Evolutionary conservation across 1,140 invertebrate species (phyloP).

Genomic region (Orius laevigatus): DNA sequence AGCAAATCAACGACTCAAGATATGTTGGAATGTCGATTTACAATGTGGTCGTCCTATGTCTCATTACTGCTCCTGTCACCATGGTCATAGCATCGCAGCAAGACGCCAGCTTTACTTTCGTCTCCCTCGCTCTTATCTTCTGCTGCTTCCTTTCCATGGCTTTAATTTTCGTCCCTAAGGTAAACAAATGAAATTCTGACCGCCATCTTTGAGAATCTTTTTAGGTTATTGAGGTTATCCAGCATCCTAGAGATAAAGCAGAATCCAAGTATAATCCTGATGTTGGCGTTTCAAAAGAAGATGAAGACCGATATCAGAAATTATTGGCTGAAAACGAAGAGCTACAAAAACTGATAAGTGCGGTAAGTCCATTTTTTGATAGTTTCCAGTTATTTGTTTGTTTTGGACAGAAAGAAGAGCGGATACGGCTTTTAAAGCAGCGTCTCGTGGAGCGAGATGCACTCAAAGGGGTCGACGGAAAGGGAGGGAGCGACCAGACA

Average conservation of each 20-base stretch:
- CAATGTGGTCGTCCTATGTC: constrained; percentile 93
- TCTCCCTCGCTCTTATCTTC: constrained; percentile 86
- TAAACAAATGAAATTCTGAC: constrained; percentile 27
- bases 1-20: constrained; percentile 85
- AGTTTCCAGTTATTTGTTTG: constrained; percentile 2
- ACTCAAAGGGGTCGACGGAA: constrained; percentile 24
- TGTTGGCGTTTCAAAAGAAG: constrained; percentile 77
- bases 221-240: constrained; percentile 68
- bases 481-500: constrained; percentile 21
- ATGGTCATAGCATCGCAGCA: constrained; percentile 93
- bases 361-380: constrained; percentile 37
- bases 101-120: constrained; percentile 93
- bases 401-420: constrained; percentile 70
- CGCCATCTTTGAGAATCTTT: constrained; percentile 8
- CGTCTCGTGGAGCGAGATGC: constrained; percentile 59
- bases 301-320: constrained; percentile 87
- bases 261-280: constrained; percentile 75
- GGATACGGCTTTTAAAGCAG: constrained; percentile 60
- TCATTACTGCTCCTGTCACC: constrained; percentile 93
- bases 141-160: constrained; percentile 93
- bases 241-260: constrained; percentile 64
- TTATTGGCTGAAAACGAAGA: constrained; percentile 91
- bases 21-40: constrained; percentile 99
- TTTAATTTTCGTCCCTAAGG: constrained; percentile 91
- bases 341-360: constrained; percentile 81